A percentile compares a stretch with the other conserved stretches of the same genome.
Conservation (phyloP, 2,888 invertebrate species). For the Amphimallon solstitiale region DNA sequence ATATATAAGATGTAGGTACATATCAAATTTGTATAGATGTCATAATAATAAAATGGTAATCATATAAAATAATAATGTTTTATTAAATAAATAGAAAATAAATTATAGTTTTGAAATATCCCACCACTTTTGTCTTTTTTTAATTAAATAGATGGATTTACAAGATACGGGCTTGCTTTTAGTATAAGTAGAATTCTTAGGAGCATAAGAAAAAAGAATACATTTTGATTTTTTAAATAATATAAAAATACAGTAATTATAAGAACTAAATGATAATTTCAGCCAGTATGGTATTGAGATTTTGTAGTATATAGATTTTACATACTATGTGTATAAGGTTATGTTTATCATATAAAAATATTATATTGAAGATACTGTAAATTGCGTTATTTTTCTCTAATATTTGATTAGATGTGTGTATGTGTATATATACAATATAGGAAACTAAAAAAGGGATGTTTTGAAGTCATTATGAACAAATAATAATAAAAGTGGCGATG, state of each 20-base stretch:
- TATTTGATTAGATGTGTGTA: conserved; percentile 36
- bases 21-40: too few relatives aligned
- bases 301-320: not conserved
- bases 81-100: not conserved
- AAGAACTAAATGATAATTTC: too few relatives aligned
- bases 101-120: conserved; percentile 7
- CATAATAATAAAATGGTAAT: too few relatives aligned
- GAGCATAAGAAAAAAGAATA: too few relatives aligned
- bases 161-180: too few relatives aligned
- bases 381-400: not conserved
- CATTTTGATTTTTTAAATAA: too few relatives aligned
- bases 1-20: not conserved
- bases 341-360: conserved; percentile 13
- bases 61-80: too few relatives aligned
- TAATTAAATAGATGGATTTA: too few relatives aligned
- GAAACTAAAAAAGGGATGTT: not conserved
- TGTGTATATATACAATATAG: not conserved
- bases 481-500: conserved; percentile 19
- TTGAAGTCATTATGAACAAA: not conserved
- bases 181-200: too few relatives aligned
- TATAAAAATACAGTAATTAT: too few relatives aligned
- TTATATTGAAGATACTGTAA: not conserved
- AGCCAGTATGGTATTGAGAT: not conserved
- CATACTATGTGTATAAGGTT: not conserved
- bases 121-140: conserved; percentile 14